Evolutionary conservation across 2,113 vertebrate genomes (phyloP), one percentile per base, ranked within the genome.

Genomic region (Macrotus californicus): DNA sequence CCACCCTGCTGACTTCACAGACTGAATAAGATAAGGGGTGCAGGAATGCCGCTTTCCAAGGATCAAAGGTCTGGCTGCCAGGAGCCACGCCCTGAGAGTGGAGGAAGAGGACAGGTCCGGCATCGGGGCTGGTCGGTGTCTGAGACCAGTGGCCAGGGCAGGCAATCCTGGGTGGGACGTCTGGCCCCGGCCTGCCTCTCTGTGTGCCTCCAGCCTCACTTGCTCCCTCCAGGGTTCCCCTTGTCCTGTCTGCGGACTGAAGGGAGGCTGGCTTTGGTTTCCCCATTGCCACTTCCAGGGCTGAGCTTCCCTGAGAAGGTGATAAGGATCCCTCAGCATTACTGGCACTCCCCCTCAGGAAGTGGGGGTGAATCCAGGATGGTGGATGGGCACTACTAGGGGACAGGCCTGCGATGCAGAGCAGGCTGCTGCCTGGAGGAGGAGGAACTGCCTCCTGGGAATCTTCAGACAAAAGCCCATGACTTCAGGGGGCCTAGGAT

Each of bases 1-100:
- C 22, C 59, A 81, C 77, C 41, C 56, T 61, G 24, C 52, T 79
- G 46, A 92, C 81, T 59, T 92, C 72, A 43, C 26, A 69, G 70
- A 91, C 94, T 5, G 1, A 39, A 46, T 48, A 50, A 80, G 92
- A 96, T 96, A 96, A 87, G 79, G 75, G n/a, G 16, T 21, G 10
- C 11, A 26, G 67, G 75, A n/a, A 54, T 41, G 50, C 50, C 16
- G 24, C 56, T 84, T 93, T 70, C 24, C 7, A 21, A 70, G 84
- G 91, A 92, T 69, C 96, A 96, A 97, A 97, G 97, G 77, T 96
- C 96, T 50, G 86, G 83, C 83, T 83, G 31, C 31, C 10, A 4
- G 93, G 84, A 89, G 70, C 89, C 96, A 81, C 95, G 76, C 96
- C 96, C 75, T 0, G 18, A 83, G 81, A 50, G n/a, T 2, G 7